A percentile compares a stretch with the other conserved stretches of the same genome.
Evolutionary conservation across 2,888 invertebrate genomes (phyloP).

Genomic region (Drosophila borealis): DNA sequence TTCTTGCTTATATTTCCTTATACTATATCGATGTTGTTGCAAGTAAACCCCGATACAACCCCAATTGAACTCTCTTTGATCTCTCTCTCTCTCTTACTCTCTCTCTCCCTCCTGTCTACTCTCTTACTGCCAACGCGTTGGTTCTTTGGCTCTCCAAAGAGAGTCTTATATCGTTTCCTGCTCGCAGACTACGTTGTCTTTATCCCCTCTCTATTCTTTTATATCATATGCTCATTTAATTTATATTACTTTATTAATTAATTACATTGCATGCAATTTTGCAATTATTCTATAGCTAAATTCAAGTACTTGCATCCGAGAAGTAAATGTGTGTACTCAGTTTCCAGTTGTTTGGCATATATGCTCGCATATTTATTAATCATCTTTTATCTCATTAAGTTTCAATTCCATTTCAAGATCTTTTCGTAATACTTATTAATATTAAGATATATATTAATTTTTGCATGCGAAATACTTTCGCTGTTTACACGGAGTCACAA

Average conservation of each 20-base stretch:
- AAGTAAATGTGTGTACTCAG: conserved; percentile 80
- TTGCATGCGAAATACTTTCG: conserved; percentile 58
- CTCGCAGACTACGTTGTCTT: conserved; percentile 31
- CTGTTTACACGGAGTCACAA: conserved; percentile 27
- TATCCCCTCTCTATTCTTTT: conserved; percentile 1
- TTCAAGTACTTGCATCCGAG: conserved; percentile 41
- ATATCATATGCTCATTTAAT: conserved; percentile 32
- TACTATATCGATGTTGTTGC: conserved; percentile 40
- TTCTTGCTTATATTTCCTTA: conserved; percentile 42
- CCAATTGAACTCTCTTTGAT: conserved; percentile 6
- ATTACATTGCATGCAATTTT: conserved; percentile 37
- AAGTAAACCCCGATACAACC: conserved; percentile 1
- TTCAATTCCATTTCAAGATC: neutral
- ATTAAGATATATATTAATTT: conserved; percentile 23
- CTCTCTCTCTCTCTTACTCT: conserved; percentile 17
- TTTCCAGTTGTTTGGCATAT: conserved; percentile 41
- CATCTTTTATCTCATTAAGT: conserved; percentile 8
- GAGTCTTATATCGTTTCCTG: conserved; percentile 42
- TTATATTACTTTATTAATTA: conserved; percentile 1
- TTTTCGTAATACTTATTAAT: conserved; percentile 15
- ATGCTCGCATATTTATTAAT: conserved; percentile 3
- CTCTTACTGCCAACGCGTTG: conserved; percentile 23
- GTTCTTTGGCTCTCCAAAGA: conserved; percentile 6
- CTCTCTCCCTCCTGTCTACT: conserved; percentile 10
- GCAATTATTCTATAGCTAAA: neutral